Evolutionary conservation across 2,113 vertebrate species (phyloP), one percentile per base, ranked within the genome.

Genomic region (Aphelocoma coerulescens): DNA sequence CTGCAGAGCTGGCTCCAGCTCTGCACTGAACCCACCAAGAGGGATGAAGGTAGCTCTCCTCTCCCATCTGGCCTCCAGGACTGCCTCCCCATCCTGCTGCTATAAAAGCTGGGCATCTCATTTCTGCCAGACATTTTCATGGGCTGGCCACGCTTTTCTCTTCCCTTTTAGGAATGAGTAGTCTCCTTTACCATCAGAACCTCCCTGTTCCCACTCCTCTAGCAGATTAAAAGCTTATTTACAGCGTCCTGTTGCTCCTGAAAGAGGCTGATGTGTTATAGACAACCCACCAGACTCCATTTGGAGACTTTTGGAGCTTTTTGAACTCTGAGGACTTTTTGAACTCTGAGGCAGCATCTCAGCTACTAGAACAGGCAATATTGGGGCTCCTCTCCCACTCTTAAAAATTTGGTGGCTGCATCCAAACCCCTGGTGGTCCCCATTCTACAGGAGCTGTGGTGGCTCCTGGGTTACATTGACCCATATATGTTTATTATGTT

Each of bases 321-420:
- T 16, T 24, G 51, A 80, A 16, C 2, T 8, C 62, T 4, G 3
- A 59, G 23, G 28, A 41, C 21, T 52, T 89, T 63, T 16, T 24
- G 51, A 80, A 16, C 2, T 8, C 62, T 4, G 3, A 59, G 23
- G 33, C 27, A 73, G 7, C 18, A 23, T 39, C 35, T 69, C 2
- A 1, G 0, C 20, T 9, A 16, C 32, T 39, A 30, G 69, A 95
- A n/a, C 1, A 69, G 21, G 13, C 7, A 59, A 13, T 13, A 44
- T 3, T 4, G 1, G 26, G 16, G 3, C 3, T 46, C 7, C 0
- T 74, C 66, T 79, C 13, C 14, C 26, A 15, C 15, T 9, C 35
- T 68, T 67, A n/a, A 63, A 32, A 68, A 52, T 30, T 6, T 66
- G 18, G 11, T 37, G 28, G 2, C 32, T 69, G 32, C 32, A 73